phyloP scores from a whole-genome alignment of 2,888 invertebrate species.

The Drosophila buzzatii region DNA sequence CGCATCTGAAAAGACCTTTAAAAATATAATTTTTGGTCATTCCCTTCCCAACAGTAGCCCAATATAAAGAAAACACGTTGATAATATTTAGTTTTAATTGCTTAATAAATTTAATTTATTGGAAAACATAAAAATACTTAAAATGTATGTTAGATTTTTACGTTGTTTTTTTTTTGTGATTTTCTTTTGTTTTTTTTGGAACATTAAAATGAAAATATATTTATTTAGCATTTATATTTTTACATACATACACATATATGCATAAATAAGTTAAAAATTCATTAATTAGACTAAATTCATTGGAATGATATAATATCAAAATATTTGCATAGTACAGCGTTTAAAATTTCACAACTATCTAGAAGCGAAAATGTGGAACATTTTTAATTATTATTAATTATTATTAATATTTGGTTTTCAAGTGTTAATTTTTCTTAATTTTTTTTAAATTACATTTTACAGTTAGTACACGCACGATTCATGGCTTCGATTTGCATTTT shows the following conservation, averaged over 20 bases:
- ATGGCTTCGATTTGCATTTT: constrained; percentile 51
- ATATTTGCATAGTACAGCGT: constrained; percentile 79
- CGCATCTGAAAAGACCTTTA: not conserved
- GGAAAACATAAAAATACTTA: constrained; percentile 81
- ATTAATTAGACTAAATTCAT: constrained; percentile 84
- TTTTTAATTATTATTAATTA: constrained; percentile 37
- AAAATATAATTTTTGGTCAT: not conserved
- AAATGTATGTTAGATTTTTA: constrained; percentile 55
- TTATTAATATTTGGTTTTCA: constrained; percentile 23
- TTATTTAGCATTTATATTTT: constrained; percentile 58
- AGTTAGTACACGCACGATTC: constrained; percentile 64
- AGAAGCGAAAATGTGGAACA: constrained; percentile 75
- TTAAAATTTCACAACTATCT: constrained; percentile 81
- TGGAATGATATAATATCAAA: constrained; percentile 84
- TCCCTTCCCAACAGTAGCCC: not conserved
- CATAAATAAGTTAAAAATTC: constrained; percentile 81
- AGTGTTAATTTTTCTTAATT: not conserved
- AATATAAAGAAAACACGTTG: constrained; percentile 7
- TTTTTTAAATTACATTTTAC: constrained; percentile 57
- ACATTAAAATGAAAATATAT: constrained; percentile 80
- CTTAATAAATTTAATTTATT: constrained; percentile 82
- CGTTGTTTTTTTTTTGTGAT: constrained; percentile 39
- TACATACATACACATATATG: constrained; percentile 73
- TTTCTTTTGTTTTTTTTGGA: constrained; percentile 55
- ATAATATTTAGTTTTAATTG: constrained; percentile 42